Percentiles rank a stretch among this genome's conserved stretches.
Evolutionary conservation across 2,888 invertebrate genomes (phyloP).

Genomic region (Sesamia inferens): DNA sequence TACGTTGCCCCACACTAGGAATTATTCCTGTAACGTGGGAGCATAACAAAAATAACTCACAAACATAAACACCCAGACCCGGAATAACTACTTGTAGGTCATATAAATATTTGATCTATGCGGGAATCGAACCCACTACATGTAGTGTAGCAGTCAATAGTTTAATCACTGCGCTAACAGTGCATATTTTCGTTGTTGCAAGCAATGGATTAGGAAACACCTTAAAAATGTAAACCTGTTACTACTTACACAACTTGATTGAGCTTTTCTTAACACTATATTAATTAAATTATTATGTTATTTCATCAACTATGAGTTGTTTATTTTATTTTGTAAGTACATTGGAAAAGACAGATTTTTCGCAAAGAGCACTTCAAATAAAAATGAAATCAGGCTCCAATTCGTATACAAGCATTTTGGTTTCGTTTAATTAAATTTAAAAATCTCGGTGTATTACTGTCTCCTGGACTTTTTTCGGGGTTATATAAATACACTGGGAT

Average conservation of each 20-base stretch:
- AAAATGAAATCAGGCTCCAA: conserved; percentile 35
- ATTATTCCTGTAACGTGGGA: too few species aligned
- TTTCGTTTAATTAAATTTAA: conserved; percentile 44
- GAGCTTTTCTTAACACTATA: not conserved
- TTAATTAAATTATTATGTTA: not conserved
- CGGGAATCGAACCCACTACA: too few species aligned
- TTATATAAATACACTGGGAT: conserved; percentile 25
- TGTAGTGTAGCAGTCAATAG: too few species aligned
- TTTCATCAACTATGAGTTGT: not conserved
- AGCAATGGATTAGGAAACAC: too few species aligned
- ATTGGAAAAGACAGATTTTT: not conserved
- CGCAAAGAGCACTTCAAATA: conserved; percentile 44
- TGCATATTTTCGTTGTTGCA: too few species aligned
- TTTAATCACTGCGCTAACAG: too few species aligned
- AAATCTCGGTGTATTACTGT: conserved; percentile 7
- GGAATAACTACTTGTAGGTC: too few species aligned
- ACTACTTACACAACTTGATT: not conserved
- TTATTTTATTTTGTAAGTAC: not conserved
- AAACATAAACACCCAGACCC: too few species aligned
- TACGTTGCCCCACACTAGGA: too few species aligned
- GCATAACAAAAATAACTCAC: too few species aligned
- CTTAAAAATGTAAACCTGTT: too few species aligned
- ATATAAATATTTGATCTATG: too few species aligned
- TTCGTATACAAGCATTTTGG: conserved; percentile 33
- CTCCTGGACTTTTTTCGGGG: conserved; percentile 11